Conservation (phyloP, 2,113 vertebrate species). For the Upupa epops region DNA sequence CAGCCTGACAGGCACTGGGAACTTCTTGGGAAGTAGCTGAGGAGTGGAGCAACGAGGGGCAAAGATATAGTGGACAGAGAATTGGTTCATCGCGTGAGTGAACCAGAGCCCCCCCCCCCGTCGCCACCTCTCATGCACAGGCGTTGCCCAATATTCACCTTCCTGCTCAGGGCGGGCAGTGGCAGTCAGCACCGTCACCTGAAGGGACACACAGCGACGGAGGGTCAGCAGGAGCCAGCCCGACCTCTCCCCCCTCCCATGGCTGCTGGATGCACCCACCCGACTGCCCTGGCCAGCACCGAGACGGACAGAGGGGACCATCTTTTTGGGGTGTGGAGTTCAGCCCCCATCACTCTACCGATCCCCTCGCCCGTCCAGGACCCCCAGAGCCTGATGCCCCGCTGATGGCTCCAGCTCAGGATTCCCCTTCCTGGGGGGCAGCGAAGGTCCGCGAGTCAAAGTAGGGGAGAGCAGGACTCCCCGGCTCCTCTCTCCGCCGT, state of each 20-base stretch:
- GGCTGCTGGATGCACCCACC: background rate
- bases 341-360: background rate
- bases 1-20: background rate
- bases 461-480: background rate
- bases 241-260: background rate
- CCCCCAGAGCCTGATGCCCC: background rate
- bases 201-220: background rate
- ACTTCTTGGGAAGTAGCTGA: background rate
- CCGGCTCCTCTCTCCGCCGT: background rate
- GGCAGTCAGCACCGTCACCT: conserved; percentile 17
- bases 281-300: background rate
- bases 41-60: rapidly evolving
- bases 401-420: background rate
- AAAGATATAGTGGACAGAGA: background rate
- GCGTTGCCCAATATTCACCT: conserved; percentile 23
- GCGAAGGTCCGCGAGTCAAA: rapidly evolving
- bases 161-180: background rate
- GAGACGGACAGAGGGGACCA: background rate
- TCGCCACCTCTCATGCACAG: rapidly evolving
- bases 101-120: background rate
- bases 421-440: background rate
- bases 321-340: background rate
- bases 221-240: background rate
- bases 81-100: rapidly evolving
- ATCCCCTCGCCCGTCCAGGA: background rate